Percentiles rank a stretch among this genome's conserved stretches.
Evolutionary conservation across 2,113 vertebrate species (phyloP).

Genomic region (Manacus vitellinus): DNA sequence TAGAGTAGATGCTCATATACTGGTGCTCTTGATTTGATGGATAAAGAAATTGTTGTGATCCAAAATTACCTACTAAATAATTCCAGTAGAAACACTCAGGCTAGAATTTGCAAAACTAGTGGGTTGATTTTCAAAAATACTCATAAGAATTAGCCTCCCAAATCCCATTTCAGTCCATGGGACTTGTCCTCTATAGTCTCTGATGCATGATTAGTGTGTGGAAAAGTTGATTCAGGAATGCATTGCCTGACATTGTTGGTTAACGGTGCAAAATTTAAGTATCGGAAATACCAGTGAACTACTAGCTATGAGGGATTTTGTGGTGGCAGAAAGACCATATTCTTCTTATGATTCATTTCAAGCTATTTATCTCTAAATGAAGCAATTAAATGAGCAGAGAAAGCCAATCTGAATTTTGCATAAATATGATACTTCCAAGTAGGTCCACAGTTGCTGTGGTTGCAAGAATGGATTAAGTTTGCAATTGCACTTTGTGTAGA

Average conservation of each 20-base stretch:
- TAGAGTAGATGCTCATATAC: constrained; percentile 13
- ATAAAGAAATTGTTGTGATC: neutral
- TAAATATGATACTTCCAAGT: neutral
- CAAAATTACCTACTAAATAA: neutral
- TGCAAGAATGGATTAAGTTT: neutral
- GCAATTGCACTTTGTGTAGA: neutral
- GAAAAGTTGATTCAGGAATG: neutral
- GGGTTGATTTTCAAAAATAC: neutral
- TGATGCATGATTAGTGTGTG: neutral
- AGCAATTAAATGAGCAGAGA: neutral
- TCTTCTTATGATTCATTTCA: neutral
- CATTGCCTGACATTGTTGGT: neutral
- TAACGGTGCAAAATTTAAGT: neutral
- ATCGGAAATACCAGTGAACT: neutral
- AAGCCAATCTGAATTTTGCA: neutral
- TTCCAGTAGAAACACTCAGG: neutral
- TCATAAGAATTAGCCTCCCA: neutral
- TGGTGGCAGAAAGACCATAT: neutral
- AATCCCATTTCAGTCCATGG: neutral
- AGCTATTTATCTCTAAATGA: neutral
- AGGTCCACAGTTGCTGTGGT: neutral
- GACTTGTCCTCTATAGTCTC: neutral
- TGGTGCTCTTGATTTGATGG: neutral
- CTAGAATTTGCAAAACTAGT: neutral
- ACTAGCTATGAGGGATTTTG: neutral